Evolutionary conservation across 2,113 vertebrate genomes (phyloP), one percentile per base, ranked within the genome.

Genomic region (Psammodynastes pulverulentus): DNA sequence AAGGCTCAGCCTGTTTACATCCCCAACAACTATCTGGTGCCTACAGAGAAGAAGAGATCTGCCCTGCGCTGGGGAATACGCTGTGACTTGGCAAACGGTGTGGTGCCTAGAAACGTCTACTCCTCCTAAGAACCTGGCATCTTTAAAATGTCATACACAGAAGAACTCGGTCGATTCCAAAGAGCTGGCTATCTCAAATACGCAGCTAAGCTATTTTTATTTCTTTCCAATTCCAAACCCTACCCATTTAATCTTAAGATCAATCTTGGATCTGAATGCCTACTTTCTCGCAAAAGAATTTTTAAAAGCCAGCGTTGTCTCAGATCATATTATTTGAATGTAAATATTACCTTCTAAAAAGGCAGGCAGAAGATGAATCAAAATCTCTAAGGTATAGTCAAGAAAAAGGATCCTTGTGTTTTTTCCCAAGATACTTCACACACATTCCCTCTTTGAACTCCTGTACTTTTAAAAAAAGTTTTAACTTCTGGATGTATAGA

Each of bases 41-140:
- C 99, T 26, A 99, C 98, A 0, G 98, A 98, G 39, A 99, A 99
- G 96, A 98, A 98, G 89, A 97, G 99, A 1, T 98, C 97, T 0
- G 96, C 98, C 1, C 97, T 99, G 15, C 97, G 98, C 89, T 99
- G 98, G 98, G 96, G 97, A 58, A 95, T 99, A 95, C 97, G 98
- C 51, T 98, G 97, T 89, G 97, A 98, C 86, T 94, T 99, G 92
- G 98, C 98, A 72, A 96, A 97, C 3, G 97, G 98, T 0, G 79
- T 98, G 19, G 84, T 98, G 0, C 99, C 98, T 2, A 97, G 95
- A 62, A 92, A 62, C 39, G 89, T 34, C 46, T 96, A 91, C 26
- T 88, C 92, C 6, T 84, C 90, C 9, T 94, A 93, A 84, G 26
- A 86, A 79, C 12, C 17, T 58, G 48, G 72, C 21, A n/a, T 87